Evolutionary conservation across 2,113 vertebrate genomes (phyloP), one percentile per base, ranked within the genome.

Genomic region (Scolopax mira): DNA sequence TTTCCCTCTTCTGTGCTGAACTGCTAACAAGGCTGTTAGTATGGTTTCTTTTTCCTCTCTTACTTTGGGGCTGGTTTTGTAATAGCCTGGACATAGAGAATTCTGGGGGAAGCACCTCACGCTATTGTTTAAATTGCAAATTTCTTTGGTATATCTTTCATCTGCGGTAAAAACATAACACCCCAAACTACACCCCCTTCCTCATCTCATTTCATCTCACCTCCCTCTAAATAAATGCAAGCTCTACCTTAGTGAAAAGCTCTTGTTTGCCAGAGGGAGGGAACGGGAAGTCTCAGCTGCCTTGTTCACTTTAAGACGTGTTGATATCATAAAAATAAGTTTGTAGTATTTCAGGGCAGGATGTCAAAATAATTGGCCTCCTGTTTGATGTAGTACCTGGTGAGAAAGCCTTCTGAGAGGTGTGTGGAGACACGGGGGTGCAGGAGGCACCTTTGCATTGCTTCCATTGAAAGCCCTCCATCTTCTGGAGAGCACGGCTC

Each of bases 51-150:
- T 55, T 39, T 60, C 3, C 17, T 46, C 6, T 8, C 5, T 66
- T 37, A 13, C 24, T 35, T 41, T 58, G 35, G 11, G 22, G 1
- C 8, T 86, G 22, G 1, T 55, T 89, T 90, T 88, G 11, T 66
- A 49, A 60, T 1, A 12, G 72, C 11, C 8, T 80, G 64, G 60
- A 33, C 9, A 6, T 31, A 30, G 4, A 24, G 33, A 21, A n/a
- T n/a, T n/a, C 14, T 9, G 3, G 8, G 18, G 11, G 11, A 92
- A 77, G 25, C 0, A 0, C 11, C 31, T 87, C 37, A 24, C 9
- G 11, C 24, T n/a, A 4, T 17, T 58, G 12, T 42, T 81, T 67
- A 35, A 33, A 54, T 28, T 60, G n/a, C 30, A 6, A 11, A 41
- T 12, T 30, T n/a, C 44, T 55, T 51, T 23, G 8, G 22, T 80